Conservation (phyloP, 2,888 invertebrate genomes). For the Sminthurinus aureus region DNA sequence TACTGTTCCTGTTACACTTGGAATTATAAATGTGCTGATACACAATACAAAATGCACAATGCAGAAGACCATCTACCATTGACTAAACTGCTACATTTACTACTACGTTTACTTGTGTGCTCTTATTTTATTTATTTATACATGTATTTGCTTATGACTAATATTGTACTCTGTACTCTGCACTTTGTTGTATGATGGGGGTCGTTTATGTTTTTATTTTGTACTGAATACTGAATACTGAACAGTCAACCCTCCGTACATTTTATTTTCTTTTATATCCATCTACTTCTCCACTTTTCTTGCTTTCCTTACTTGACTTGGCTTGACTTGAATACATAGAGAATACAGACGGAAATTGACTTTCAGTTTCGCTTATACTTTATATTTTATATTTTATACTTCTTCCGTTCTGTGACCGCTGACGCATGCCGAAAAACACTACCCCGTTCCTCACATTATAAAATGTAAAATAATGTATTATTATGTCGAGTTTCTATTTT, state of each 20-base stretch:
- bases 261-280: not conserved
- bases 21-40: not conserved
- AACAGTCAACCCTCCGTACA: no score
- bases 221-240: no score
- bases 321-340: not conserved
- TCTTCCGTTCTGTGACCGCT: conserved; percentile 49
- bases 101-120: no score
- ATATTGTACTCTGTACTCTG: not conserved
- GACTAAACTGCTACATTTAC: no score
- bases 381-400: not conserved
- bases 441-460: no score
- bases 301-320: not conserved
- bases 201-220: not conserved
- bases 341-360: conserved; percentile 44
- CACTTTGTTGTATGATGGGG: not conserved
- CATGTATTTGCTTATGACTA: conserved; percentile 7
- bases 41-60: conserved; percentile 6
- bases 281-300: not conserved
- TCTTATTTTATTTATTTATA: not conserved
- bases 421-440: conserved; percentile 46
- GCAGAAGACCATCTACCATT: no score
- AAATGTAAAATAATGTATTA: not conserved
- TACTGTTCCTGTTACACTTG: not conserved
- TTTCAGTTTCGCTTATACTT: conserved; percentile 50
- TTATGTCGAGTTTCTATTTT: not conserved